These are phyloP conservation scores for Metalampra italica DNA, from an alignment of 2,888 invertebrate genomes.

Conservation along the genomic window DNA sequence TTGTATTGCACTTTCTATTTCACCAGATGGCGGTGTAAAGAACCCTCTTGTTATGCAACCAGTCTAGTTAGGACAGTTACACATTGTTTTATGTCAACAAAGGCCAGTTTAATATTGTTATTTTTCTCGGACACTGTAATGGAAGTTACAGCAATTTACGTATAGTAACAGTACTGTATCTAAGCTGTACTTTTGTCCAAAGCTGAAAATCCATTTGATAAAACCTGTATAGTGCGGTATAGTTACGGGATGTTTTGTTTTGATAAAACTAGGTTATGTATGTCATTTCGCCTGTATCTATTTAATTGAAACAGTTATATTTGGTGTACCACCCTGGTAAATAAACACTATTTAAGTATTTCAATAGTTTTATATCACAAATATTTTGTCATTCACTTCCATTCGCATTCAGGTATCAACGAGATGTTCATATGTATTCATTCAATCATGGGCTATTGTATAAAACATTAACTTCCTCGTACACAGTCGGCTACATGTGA, in stretches of 20 bases:
- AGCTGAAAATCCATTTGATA: neutral
- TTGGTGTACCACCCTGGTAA: neutral
- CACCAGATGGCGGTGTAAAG: slow-evolving; percentile 50
- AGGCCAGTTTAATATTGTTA: slow-evolving; percentile 8
- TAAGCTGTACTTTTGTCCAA: neutral
- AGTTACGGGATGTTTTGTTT: neutral
- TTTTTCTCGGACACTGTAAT: neutral
- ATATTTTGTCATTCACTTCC: neutral
- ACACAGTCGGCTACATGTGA: slow-evolving; percentile 19
- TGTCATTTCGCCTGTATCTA: too few species aligned
- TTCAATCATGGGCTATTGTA: slow-evolving; percentile 36
- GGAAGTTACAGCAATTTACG: neutral
- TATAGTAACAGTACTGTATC: neutral
- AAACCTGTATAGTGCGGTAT: neutral
- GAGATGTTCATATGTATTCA: slow-evolving; percentile 5
- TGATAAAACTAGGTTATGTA: neutral
- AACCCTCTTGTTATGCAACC: slow-evolving; percentile 32
- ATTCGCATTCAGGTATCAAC: neutral
- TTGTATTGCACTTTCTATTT: slow-evolving; percentile 67
- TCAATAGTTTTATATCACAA: too few species aligned
- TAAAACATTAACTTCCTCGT: slow-evolving; percentile 39
- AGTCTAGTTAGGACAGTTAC: slow-evolving; percentile 23
- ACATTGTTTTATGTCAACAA: slow-evolving; percentile 20
- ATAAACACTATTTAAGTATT: too few species aligned
- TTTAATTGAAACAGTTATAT: neutral